Percentiles rank a stretch among this genome's conserved stretches.
These are phyloP conservation scores for Boleophthalmus pectinirostris DNA, from an alignment of 2,113 vertebrate genomes.

Conservation along the genomic window DNA sequence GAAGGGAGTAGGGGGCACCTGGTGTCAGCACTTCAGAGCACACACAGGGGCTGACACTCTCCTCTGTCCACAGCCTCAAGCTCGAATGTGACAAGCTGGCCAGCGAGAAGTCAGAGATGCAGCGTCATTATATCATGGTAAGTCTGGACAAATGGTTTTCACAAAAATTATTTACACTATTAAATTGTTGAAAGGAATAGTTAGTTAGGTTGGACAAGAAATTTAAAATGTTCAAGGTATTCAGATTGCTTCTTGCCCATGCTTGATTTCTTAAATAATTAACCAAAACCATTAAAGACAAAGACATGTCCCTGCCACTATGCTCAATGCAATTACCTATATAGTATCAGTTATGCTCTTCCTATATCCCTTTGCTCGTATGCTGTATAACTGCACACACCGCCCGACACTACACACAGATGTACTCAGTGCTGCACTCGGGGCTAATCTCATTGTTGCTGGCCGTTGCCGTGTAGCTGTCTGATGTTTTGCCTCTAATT, in stretches of 20 bases:
- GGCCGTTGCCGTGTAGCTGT: slow-evolving; percentile 70
- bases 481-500: slow-evolving; percentile 83
- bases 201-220: not conserved
- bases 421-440: slow-evolving; percentile 59
- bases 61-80: slow-evolving; percentile 79
- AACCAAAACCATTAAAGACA: not conserved
- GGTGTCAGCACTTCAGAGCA: slow-evolving; percentile 53
- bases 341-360: not conserved
- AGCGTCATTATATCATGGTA: slow-evolving; percentile 97
- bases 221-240: not conserved
- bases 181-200: no score
- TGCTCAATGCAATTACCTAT: not conserved
- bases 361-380: not conserved
- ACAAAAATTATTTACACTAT: not conserved
- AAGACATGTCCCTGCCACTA: not conserved
- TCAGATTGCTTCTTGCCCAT: not conserved
- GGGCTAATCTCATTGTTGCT: slow-evolving; percentile 78
- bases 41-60: slow-evolving; percentile 52
- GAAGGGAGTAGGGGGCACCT: slow-evolving; percentile 44
- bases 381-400: slow-evolving; percentile 1
- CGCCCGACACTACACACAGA: slow-evolving; percentile 17
- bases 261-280: no score
- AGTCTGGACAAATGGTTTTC: not conserved
- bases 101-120: slow-evolving; percentile 97
- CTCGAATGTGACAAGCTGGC: slow-evolving; percentile 96